A percentile compares a stretch with the other conserved stretches of the same genome.
Evolutionary conservation across 2,797 vertebrate species (phyloP).

Genomic region (Champsocephalus esox): DNA sequence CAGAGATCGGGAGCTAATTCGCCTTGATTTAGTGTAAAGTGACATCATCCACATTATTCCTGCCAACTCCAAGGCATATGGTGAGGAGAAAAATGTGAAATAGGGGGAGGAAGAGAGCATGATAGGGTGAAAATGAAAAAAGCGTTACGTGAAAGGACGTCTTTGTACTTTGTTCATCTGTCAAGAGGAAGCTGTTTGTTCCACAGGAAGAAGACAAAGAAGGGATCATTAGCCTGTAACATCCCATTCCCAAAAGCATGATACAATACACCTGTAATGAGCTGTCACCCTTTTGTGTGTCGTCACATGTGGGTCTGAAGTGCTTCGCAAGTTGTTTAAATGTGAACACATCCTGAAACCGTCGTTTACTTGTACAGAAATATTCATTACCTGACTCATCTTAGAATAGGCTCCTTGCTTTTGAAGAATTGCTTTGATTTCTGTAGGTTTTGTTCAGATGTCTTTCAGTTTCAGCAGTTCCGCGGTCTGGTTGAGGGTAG

Average conservation of each 20-base stretch:
- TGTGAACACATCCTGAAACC: background rate
- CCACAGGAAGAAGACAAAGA: slow-evolving; percentile 2
- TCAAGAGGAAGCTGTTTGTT: slow-evolving; percentile 24
- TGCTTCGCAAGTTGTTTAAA: background rate
- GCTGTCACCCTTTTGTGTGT: background rate
- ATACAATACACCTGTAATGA: background rate
- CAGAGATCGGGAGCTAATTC: slow-evolving; percentile 44
- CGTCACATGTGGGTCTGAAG: background rate
- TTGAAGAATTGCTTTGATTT: background rate
- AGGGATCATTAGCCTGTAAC: slow-evolving; percentile 5
- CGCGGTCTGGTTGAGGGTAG: background rate
- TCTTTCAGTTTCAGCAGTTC: background rate
- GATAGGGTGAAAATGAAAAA: slow-evolving; percentile 6
- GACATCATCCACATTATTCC: slow-evolving; percentile 66
- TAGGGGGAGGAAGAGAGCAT: slow-evolving; percentile 9
- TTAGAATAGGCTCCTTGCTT: background rate
- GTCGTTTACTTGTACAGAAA: background rate
- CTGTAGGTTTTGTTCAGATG: background rate
- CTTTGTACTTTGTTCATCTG: slow-evolving; percentile 7
- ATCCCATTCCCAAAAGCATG: slow-evolving; percentile 8
- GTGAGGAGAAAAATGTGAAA: slow-evolving; percentile 44
- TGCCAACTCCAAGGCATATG: slow-evolving; percentile 57
- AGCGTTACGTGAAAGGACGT: background rate
- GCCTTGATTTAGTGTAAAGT: slow-evolving; percentile 71
- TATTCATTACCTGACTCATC: background rate